Conservation (phyloP, 2,888 invertebrate species). For the Machimus rusticus region DNA sequence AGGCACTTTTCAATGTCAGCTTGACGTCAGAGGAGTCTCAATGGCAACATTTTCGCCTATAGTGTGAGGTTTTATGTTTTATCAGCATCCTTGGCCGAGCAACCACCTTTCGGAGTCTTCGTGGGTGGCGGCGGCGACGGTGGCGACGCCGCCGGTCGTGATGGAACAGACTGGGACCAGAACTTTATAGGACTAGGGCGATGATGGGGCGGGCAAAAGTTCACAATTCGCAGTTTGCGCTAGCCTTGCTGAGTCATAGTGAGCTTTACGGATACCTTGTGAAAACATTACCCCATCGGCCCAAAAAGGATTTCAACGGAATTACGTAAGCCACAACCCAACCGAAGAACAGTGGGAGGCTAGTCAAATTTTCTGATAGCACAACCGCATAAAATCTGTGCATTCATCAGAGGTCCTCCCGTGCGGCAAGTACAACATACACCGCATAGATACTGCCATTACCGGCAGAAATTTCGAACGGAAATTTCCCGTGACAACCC, state of each 20-base stretch:
- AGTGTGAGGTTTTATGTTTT: slow-evolving; percentile 10
- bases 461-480: not conserved
- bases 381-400: not conserved
- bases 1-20: slow-evolving; percentile 23
- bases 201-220: not conserved
- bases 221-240: slow-evolving; percentile 4
- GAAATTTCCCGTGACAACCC: not conserved
- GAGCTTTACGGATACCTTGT: not conserved
- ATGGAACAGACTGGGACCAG: not conserved
- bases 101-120: not conserved
- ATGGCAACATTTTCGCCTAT: slow-evolving; percentile 20
- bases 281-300: not conserved
- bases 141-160: not conserved
- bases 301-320: not conserved
- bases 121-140: not conserved
- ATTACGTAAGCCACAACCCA: not conserved
- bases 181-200: not conserved
- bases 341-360: not conserved
- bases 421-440: not conserved
- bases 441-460: not conserved
- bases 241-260: not conserved
- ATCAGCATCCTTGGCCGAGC: slow-evolving; percentile 15
- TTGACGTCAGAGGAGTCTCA: slow-evolving; percentile 27
- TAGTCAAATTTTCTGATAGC: not conserved
- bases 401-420: not conserved